Evolutionary conservation across 2,888 invertebrate genomes (phyloP).

Genomic region (Leucoptera coffeella): DNA sequence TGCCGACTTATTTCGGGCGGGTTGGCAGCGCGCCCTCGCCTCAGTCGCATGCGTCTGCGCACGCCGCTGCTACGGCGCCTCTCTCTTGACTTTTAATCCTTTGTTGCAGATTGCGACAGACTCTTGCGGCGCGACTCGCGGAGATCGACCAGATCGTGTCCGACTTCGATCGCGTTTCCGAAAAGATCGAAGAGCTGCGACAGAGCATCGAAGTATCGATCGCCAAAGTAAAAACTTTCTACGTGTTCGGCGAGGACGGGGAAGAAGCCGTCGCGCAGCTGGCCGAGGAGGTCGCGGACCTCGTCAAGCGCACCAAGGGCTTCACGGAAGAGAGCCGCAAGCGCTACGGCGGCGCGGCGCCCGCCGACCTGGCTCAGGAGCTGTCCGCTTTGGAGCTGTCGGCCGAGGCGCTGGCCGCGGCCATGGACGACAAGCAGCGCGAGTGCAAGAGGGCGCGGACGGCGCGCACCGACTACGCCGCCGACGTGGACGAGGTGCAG

Average conservation of each 20-base stretch:
- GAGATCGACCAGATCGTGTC: constrained; percentile 70
- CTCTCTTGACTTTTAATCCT: constrained; percentile 7
- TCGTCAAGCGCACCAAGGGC: constrained; percentile 50
- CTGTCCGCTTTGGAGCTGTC: constrained; percentile 76
- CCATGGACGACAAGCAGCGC: constrained; percentile 82
- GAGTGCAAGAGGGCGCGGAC: constrained; percentile 84
- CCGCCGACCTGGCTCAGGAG: constrained; percentile 75
- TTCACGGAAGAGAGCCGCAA: constrained; percentile 56
- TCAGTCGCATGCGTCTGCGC: neutral
- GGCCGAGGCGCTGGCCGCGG: constrained; percentile 69
- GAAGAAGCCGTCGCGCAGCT: constrained; percentile 54
- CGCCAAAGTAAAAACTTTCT: constrained; percentile 62
- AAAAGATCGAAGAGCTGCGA: constrained; percentile 62
- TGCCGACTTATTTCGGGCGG: constrained; percentile 47
- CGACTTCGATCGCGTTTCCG: constrained; percentile 68
- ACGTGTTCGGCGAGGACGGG: constrained; percentile 73
- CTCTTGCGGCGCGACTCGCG: constrained; percentile 67
- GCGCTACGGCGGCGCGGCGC: constrained; percentile 59
- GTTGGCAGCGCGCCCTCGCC: constrained; percentile 25
- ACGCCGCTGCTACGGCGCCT: neutral
- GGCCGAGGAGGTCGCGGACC: constrained; percentile 49
- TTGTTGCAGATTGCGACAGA: constrained; percentile 70
- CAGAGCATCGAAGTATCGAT: constrained; percentile 61
- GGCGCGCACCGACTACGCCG: constrained; percentile 71
- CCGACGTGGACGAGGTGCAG: constrained; percentile 75